Evolutionary conservation across 2,797 vertebrate genomes (phyloP).

Genomic region (Mormyrops attenuatus): DNA sequence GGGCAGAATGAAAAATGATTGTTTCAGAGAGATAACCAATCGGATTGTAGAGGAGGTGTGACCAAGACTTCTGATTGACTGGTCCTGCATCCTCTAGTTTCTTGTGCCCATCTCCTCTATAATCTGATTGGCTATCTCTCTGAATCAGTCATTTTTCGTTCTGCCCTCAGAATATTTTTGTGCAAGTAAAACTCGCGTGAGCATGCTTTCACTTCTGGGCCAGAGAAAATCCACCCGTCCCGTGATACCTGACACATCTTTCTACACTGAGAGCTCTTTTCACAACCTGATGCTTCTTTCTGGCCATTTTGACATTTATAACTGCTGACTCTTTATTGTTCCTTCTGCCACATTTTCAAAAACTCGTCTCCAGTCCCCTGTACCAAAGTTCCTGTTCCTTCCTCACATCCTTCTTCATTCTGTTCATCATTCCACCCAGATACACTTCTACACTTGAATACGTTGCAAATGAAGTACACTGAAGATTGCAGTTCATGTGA

Average conservation of each 20-base stretch:
- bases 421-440: neutral
- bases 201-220: neutral
- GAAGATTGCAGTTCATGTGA: neutral
- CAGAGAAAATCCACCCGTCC: neutral
- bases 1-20: neutral
- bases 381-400: neutral
- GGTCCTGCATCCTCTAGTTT: neutral
- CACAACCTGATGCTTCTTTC: neutral
- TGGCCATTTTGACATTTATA: neutral
- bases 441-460: neutral
- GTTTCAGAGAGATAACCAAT: neutral
- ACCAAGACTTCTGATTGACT: neutral
- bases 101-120: neutral
- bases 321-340: neutral
- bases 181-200: neutral
- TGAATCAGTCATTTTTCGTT: neutral
- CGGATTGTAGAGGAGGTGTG: neutral
- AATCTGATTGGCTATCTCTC: neutral
- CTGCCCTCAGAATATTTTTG: neutral
- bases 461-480: neutral
- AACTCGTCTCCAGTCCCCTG: neutral
- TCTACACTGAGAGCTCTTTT: neutral
- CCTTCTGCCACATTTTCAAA: neutral
- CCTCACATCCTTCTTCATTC: neutral
- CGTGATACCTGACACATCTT: neutral